Evolutionary conservation across 2,888 invertebrate genomes (phyloP).

Genomic region (Brachylomia viminalis): DNA sequence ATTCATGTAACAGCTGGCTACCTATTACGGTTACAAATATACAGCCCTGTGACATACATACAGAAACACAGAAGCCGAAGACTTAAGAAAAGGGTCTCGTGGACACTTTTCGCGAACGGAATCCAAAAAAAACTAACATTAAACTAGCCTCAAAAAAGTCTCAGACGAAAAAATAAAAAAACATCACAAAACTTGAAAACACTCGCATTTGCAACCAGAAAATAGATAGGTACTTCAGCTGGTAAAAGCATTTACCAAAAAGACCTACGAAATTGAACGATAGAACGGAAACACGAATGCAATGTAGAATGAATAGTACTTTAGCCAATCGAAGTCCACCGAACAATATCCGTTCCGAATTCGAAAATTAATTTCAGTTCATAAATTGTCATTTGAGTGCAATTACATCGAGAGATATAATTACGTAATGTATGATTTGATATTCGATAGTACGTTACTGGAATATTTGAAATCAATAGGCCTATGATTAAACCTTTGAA

Average conservation of each 20-base stretch:
- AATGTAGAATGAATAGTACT: neutral
- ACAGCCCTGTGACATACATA: neutral
- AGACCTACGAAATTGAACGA: neutral
- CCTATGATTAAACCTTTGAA: neutral
- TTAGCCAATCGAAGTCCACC: neutral
- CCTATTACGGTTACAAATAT: neutral
- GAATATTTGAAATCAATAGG: neutral
- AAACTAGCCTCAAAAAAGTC: neutral
- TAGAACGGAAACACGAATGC: neutral
- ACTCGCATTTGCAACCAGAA: neutral
- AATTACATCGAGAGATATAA: conserved; percentile 13
- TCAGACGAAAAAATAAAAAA: too few species aligned
- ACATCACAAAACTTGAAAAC: neutral
- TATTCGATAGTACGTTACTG: neutral
- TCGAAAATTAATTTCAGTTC: conserved; percentile 40
- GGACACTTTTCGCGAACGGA: neutral
- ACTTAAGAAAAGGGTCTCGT: too few species aligned
- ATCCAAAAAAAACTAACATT: neutral
- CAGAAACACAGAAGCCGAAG: neutral
- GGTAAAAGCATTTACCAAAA: conserved; percentile 1
- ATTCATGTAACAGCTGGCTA: too few species aligned
- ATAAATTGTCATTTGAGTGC: conserved; percentile 29
- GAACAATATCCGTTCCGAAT: conserved; percentile 18
- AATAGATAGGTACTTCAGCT: neutral
- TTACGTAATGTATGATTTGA: neutral